phyloP scores from a whole-genome alignment of 1,140 invertebrate genomes.

The Drosophila ironensis region DNA sequence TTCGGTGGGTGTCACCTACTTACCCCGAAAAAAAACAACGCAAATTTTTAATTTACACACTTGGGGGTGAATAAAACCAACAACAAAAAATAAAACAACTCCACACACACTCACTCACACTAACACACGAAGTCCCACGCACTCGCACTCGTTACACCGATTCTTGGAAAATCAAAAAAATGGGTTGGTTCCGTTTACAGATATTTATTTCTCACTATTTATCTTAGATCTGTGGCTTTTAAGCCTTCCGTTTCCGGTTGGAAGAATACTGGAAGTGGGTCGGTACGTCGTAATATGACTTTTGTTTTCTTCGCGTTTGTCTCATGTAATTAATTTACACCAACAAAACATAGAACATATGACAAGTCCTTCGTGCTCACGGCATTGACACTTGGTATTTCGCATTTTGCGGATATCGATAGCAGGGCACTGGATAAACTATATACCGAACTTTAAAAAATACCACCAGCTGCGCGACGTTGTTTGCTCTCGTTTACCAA shows the following conservation, averaged over 20 bases:
- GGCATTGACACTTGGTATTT: neutral
- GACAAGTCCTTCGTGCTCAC: neutral
- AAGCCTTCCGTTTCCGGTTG: neutral
- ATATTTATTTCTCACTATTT: neutral
- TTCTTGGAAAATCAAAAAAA: neutral
- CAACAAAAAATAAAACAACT: neutral
- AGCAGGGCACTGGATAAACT: neutral
- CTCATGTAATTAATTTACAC: neutral
- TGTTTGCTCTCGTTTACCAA: too few species aligned
- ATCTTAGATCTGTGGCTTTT: too few species aligned
- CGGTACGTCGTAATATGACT: neutral
- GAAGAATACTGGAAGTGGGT: neutral
- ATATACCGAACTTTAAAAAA: neutral
- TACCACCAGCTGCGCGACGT: neutral
- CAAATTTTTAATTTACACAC: neutral
- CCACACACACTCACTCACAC: neutral
- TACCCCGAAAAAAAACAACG: neutral
- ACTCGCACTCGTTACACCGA: neutral
- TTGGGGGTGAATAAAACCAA: neutral
- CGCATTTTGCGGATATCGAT: neutral
- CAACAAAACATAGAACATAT: neutral
- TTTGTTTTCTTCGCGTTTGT: neutral
- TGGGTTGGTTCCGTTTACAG: neutral
- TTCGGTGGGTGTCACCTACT: neutral
- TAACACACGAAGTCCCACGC: neutral